Percentiles rank a stretch among this genome's conserved stretches.
phyloP scores from a whole-genome alignment of 2,888 invertebrate genomes.

The Caenorhabditis sp. region DNA sequence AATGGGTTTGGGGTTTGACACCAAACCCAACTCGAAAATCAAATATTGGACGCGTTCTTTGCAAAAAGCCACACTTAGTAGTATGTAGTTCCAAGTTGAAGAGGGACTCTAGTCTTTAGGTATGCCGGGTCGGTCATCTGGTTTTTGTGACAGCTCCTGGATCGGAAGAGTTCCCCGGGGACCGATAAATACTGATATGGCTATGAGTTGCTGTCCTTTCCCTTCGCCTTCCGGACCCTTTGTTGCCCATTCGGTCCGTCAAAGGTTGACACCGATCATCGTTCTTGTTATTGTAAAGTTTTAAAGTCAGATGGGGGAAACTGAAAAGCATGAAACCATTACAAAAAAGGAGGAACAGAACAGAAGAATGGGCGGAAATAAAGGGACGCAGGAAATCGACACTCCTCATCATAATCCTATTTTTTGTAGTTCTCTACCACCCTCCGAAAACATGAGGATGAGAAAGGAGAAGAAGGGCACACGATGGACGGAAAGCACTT shows the following conservation, averaged over 20 bases:
- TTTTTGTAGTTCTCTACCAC: conserved; percentile 39
- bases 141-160: conserved; percentile 39
- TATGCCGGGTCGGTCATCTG: conserved; percentile 5
- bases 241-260: conserved; percentile 19
- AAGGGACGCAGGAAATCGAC: conserved; percentile 29
- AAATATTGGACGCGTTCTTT: no score
- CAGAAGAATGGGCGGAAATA: conserved; percentile 1
- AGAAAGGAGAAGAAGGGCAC: not conserved
- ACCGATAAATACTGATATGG: conserved; percentile 59
- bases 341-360: not conserved
- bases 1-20: no score
- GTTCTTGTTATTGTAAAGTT: not conserved
- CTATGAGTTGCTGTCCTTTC: conserved; percentile 55
- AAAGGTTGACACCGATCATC: conserved; percentile 18
- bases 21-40: no score
- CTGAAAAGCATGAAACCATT: no score
- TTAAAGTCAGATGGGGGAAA: not conserved
- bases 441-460: conserved; percentile 41
- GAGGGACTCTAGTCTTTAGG: conserved; percentile 2
- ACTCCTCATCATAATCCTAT: conserved; percentile 43
- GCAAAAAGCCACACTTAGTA: no score
- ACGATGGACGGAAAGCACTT: conserved; percentile 31
- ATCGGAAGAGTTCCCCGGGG: conserved; percentile 19
- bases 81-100: no score
- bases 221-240: not conserved